A percentile compares a stretch with the other conserved stretches of the same genome.
phyloP scores from a whole-genome alignment of 1,140 invertebrate genomes.

The Papilio polytes region DNA sequence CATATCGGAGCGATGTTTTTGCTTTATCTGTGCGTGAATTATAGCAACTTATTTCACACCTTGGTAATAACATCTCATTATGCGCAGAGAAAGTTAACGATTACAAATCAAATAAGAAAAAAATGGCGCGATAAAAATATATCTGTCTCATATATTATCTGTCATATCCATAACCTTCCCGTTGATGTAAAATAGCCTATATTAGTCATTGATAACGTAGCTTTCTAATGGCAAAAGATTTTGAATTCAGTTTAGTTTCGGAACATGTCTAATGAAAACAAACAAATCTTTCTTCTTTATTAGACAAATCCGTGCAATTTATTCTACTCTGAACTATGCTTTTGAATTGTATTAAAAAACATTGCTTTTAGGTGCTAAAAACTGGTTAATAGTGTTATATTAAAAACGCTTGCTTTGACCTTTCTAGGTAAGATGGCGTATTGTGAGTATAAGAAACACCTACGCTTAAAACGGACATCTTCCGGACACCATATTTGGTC shows the following conservation, averaged over 20 bases:
- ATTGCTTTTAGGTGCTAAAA: background rate
- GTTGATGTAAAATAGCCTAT: no score
- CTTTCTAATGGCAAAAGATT: no score
- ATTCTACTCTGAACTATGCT: background rate
- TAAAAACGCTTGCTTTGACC: background rate
- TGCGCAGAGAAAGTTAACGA: background rate
- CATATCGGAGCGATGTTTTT: background rate
- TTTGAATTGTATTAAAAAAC: background rate
- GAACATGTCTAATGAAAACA: no score
- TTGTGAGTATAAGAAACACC: background rate
- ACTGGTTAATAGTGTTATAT: background rate
- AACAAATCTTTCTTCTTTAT: no score
- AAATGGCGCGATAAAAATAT: background rate
- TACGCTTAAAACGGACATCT: slow-evolving; percentile 2
- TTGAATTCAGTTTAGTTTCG: no score
- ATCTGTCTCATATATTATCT: background rate
- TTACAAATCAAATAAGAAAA: slow-evolving; percentile 1
- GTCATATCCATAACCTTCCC: no score
- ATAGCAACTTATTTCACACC: background rate
- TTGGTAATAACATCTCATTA: background rate
- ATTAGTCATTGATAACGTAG: no score
- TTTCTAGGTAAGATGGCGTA: background rate
- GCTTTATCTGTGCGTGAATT: background rate
- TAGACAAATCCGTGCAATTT: background rate
- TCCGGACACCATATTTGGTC: slow-evolving; percentile 24